Evolutionary conservation across 2,797 vertebrate species (phyloP), one percentile per base, ranked within the genome.

Genomic region (Echiichthys vipera): DNA sequence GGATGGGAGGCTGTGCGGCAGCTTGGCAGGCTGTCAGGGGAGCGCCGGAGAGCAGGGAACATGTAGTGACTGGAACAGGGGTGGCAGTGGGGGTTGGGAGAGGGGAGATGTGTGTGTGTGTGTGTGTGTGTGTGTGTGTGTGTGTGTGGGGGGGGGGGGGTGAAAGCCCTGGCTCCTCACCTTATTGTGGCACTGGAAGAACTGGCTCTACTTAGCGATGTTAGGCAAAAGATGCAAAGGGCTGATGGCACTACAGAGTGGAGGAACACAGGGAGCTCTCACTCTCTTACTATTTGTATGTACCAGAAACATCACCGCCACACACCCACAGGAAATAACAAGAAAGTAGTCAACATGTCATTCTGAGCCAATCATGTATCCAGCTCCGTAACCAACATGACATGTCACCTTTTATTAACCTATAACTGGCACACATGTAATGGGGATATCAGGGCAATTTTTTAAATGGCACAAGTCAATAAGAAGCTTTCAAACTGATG

Each of bases 21-120:
- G 88, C 89, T 91, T 92, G 91, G 91, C 91, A 92, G 89, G 90
- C 91, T 93, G 91, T 93, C 92, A 93, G 86, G 87, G 89, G 91
- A 91, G 71, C 46, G 71, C 84, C 66, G 73, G 86, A 88, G 88
- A 92, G 90, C 87, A 83, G 73, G 89, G 91, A 89, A 92, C 89
- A 91, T 88, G 89, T 88, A 93, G 81, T 90, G 89, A 92, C 91
- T 92, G 87, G 89, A 93, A 90, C 86, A 29, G 83, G 62, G 83
- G 80, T 68, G 74, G 80, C 18, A 8, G 55, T 27, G 50, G 25
- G 32, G 40, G 14, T 22, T 42, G 36, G 20, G 22, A 9, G 55
- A 53, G 50, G 70, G 14, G 24, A 7, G n/a, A n/a, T n/a, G n/a
- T n/a, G n/a, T n/a, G n/a, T n/a, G n/a, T n/a, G n/a, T 27, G 10